Evolutionary conservation across 1,140 invertebrate genomes (phyloP).

Genomic region (Tetranychus cinnabarinus): DNA sequence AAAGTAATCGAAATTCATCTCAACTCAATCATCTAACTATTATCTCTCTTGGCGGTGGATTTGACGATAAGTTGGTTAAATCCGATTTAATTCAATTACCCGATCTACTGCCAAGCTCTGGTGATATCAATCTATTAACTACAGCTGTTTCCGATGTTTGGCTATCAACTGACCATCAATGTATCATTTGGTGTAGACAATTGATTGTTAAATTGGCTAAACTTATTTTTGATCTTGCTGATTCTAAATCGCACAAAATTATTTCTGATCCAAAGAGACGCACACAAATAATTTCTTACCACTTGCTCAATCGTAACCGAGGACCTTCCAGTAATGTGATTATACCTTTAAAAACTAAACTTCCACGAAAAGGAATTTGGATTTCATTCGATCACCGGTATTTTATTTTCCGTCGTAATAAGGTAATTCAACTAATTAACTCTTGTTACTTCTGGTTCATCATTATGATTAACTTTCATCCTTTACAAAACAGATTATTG

Average conservation of each 20-base stretch:
- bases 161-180: constrained; percentile 7
- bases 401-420: background rate
- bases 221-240: constrained; percentile 6
- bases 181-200: constrained; percentile 10
- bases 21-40: background rate
- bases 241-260: background rate
- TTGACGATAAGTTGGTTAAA: constrained; percentile 6
- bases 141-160: constrained; percentile 8
- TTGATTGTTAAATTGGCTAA: constrained; percentile 6
- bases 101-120: background rate
- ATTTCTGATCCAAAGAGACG: background rate
- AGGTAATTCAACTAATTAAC: background rate
- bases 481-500: background rate
- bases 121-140: constrained; percentile 1
- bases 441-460: background rate
- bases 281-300: constrained; percentile 3
- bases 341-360: background rate
- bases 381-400: background rate
- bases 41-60: constrained; percentile 7
- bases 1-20: background rate
- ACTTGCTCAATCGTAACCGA: background rate
- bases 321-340: background rate
- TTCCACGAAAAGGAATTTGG: background rate
- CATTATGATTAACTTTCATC: background rate
- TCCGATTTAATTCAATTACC: constrained; percentile 1